Percentiles rank a stretch among this genome's conserved stretches.
Evolutionary conservation across 1,140 invertebrate species (phyloP).

Genomic region (Scaptomyza pallida): DNA sequence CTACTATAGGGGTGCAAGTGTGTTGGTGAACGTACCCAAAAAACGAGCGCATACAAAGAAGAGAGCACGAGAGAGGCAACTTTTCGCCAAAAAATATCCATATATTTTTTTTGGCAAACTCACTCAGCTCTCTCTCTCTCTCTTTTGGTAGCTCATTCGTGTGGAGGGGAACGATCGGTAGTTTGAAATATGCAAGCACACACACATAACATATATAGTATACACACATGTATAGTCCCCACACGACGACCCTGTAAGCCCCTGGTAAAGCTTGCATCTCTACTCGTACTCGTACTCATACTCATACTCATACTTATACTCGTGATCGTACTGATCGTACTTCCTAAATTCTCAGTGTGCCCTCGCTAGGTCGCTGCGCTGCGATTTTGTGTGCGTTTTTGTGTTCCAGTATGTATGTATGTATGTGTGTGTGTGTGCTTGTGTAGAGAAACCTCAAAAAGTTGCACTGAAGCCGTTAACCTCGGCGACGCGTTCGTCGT

Average conservation of each 20-base stretch:
- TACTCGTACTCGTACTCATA: no score
- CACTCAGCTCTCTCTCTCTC: constrained; percentile 32
- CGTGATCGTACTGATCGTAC: constrained; percentile 35
- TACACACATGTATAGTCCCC: neutral
- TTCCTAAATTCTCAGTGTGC: constrained; percentile 73
- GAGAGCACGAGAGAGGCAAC: constrained; percentile 4
- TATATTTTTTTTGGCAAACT: constrained; percentile 42
- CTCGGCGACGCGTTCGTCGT: constrained; percentile 81
- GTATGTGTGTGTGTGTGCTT: constrained; percentile 16
- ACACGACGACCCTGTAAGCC: constrained; percentile 3
- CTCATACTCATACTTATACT: no score
- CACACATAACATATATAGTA: constrained; percentile 7
- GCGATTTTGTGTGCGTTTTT: constrained; percentile 34
- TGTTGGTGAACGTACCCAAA: constrained; percentile 21
- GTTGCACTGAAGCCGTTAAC: constrained; percentile 83
- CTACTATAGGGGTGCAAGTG: constrained; percentile 17
- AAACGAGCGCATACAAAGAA: constrained; percentile 30
- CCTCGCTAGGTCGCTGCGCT: constrained; percentile 69
- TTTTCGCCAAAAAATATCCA: constrained; percentile 45
- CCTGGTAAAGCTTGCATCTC: constrained; percentile 9
- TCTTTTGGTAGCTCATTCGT: neutral
- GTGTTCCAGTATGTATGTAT: constrained; percentile 19
- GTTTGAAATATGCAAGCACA: constrained; percentile 65
- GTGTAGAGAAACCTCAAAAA: constrained; percentile 75
- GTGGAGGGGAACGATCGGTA: constrained; percentile 30